Evolutionary conservation across 2,797 vertebrate species (phyloP), one percentile per base, ranked within the genome.

Genomic region (Glossophaga mutica): DNA sequence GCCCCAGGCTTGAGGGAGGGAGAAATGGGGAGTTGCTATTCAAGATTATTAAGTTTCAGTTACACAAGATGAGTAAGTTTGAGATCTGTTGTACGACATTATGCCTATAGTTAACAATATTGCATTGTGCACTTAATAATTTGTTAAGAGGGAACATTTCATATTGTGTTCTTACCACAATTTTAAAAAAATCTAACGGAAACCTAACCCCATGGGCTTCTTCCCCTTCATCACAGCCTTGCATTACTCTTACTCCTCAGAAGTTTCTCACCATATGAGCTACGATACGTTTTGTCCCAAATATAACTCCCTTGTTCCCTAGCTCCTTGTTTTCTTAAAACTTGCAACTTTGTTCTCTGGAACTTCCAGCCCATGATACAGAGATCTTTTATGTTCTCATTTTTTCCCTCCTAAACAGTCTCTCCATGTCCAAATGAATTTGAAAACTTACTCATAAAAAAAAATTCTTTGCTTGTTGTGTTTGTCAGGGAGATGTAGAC

Each of bases 341-440:
- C n/a, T 76, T 93, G 29, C 24, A 74, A 11, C 9, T 85, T 39
- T 65, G 21, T 68, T 59, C 37, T 68, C 21, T 85, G 9, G 22
- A 91, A 70, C 16, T 55, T 46, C 74, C 6, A 50, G 15, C 91
- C 21, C 15, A 57, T 29, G 7, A 73, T 5, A 93, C 8, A 83
- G 29, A 52, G 39, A 88, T 84, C 0, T 26, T 5, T 12, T 78
- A 21, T 34, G 6, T 85, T 29, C 7, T 85, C 19, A 26, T 50
- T 16, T 65, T 29, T 29, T n/a, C 5, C 21, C 5, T 19, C 5
- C 18, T 18, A 48, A 79, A 16, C 1, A 84, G 34, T 48, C 11
- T 46, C 3, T 59, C n/a, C 90, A 77, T 26, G 29, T 87, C 42
- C 21, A 71, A 90, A 78, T 70, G 6, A 94, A 73, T 86, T 71